Conservation (phyloP, 64 coral and sea anemone species). For the Acropora tenuis region DNA sequence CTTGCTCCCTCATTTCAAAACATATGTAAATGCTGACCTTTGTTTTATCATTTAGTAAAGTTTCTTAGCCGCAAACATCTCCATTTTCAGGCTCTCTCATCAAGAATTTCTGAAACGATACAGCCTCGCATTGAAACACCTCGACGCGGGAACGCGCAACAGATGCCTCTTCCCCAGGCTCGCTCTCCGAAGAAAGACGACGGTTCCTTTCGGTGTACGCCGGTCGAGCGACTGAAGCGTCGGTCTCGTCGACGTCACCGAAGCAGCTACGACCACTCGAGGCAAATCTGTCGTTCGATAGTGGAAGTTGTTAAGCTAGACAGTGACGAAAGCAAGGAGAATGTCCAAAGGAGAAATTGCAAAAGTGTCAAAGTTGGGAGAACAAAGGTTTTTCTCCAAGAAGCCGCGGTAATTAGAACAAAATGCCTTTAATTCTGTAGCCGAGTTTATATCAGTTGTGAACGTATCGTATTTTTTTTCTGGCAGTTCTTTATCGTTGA, state of each 20-base stretch:
- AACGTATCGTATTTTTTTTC: too few species aligned
- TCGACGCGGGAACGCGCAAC: not conserved
- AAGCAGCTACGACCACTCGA: conserved; percentile 57
- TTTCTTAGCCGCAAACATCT: not conserved
- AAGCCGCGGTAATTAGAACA: conserved; percentile 28
- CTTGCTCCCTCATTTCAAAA: too few species aligned
- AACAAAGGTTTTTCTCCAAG: conserved; percentile 56
- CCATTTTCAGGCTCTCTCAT: conserved; percentile 31
- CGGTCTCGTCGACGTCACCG: conserved; percentile 41
- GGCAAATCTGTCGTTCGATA: conserved; percentile 47
- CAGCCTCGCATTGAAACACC: conserved; percentile 35
- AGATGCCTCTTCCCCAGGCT: not conserved
- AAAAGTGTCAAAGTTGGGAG: conserved; percentile 29
- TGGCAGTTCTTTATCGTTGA: too few species aligned
- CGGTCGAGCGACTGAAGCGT: conserved; percentile 35
- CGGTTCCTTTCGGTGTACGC: not conserved
- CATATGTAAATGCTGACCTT: too few species aligned
- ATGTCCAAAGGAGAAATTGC: not conserved
- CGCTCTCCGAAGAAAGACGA: conserved; percentile 46
- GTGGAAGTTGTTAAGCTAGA: conserved; percentile 28
- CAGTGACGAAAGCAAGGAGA: conserved; percentile 39
- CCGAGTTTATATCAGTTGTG: not conserved
- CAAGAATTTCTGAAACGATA: conserved; percentile 61
- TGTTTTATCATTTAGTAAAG: too few species aligned
- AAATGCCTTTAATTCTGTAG: not conserved